phyloP scores from a whole-genome alignment of 23 tunicate species.

The Pegea sp. region DNA sequence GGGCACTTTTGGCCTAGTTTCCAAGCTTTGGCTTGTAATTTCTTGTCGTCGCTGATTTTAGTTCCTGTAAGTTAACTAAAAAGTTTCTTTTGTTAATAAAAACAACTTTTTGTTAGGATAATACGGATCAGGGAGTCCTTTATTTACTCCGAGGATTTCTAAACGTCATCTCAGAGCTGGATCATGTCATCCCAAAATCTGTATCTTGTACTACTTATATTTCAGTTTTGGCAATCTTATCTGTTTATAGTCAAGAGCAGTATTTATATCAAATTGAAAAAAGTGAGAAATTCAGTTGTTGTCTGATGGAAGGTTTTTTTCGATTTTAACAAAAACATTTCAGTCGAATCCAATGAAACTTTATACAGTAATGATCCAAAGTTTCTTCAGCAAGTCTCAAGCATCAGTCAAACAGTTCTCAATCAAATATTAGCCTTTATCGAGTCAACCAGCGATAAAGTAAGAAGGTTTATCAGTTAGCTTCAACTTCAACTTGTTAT shows the following conservation, averaged over 20 bases:
- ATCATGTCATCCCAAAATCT: constrained; percentile 5
- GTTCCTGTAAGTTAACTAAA: background rate
- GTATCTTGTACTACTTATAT: constrained; percentile 18
- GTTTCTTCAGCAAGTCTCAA: constrained; percentile 28
- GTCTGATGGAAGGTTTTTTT: no score
- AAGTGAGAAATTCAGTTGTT: no score
- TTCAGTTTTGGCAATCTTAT: constrained; percentile 47
- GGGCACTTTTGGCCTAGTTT: background rate
- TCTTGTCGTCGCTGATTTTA: background rate
- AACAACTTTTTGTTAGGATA: constrained; percentile 23
- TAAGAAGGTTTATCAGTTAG: background rate
- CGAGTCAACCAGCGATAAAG: constrained; percentile 1
- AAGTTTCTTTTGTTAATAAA: no score
- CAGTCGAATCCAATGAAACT: constrained; percentile 75
- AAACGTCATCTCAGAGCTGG: constrained; percentile 34
- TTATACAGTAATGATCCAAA: constrained; percentile 68
- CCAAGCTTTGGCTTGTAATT: background rate
- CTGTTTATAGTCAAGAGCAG: constrained; percentile 66
- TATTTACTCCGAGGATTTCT: constrained; percentile 51
- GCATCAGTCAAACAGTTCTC: constrained; percentile 20
- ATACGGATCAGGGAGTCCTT: constrained; percentile 70
- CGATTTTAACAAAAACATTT: no score
- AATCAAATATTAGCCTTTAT: constrained; percentile 37
- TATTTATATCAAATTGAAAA: constrained; percentile 39
- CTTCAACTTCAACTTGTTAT: no score